These are phyloP conservation scores for Simalia tracyae DNA, from an alignment of 2,797 vertebrate species.

Conservation along the genomic window DNA sequence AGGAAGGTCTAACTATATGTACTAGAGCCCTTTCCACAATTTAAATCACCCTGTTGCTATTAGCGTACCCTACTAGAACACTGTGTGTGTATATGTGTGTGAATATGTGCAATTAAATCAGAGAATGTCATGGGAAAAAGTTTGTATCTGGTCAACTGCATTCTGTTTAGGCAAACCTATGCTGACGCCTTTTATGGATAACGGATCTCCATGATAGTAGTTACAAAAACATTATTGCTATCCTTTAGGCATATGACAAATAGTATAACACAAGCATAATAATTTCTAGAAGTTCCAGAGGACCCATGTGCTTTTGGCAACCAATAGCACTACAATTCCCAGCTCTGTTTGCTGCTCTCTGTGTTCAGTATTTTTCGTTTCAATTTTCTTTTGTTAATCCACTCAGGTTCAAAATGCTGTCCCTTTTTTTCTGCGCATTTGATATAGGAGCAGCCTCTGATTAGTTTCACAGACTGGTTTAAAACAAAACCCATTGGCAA, in stretches of 20 bases:
- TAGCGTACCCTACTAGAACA: too few species aligned
- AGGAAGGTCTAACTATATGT: too few species aligned
- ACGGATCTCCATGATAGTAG: neutral
- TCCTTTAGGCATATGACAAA: neutral
- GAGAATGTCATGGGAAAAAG: too few species aligned
- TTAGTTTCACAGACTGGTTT: neutral
- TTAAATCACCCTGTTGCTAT: too few species aligned
- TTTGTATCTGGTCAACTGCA: neutral
- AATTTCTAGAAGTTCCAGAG: neutral
- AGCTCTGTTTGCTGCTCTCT: neutral
- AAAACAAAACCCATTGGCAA: neutral
- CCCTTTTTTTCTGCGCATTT: fast-evolving
- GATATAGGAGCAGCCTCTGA: neutral
- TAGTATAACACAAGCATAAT: neutral
- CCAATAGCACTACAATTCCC: neutral
- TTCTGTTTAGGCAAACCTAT: neutral
- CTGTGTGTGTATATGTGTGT: too few species aligned
- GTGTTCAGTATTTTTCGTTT: neutral
- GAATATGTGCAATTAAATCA: too few species aligned
- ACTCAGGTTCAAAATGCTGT: neutral
- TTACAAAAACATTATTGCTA: neutral
- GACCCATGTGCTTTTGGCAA: neutral
- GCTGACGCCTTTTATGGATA: neutral
- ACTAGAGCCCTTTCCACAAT: too few species aligned
- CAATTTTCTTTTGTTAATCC: neutral